These are phyloP conservation scores for Heliocidaris erythrogramma DNA, from an alignment of 35 echinoderm and acorn worm genomes.

Conservation along the genomic window DNA sequence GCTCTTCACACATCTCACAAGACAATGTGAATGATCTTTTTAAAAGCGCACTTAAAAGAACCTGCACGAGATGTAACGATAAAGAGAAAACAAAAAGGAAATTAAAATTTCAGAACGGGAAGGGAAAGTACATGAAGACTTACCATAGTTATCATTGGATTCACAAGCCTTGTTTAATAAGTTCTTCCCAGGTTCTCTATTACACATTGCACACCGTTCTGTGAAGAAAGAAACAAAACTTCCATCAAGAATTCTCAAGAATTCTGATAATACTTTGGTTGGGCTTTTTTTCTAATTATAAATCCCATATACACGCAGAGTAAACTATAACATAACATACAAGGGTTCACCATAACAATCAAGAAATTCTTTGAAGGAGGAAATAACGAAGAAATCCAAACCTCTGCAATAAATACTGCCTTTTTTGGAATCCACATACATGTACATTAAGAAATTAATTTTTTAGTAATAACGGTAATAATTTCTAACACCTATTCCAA, in stretches of 20 bases:
- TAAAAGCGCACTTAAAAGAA: neutral
- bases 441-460: too few species aligned
- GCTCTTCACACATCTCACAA: neutral
- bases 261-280: neutral
- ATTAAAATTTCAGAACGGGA: neutral
- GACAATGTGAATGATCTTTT: neutral
- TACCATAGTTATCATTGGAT: constrained; percentile 8
- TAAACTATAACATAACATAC: neutral
- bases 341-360: neutral
- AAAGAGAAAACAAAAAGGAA: neutral
- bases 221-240: neutral
- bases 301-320: neutral
- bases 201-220: constrained; percentile 20
- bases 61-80: too few species aligned
- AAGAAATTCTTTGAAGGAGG: neutral
- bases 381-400: too few species aligned
- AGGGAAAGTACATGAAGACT: neutral
- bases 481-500: too few species aligned
- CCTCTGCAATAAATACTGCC: too few species aligned
- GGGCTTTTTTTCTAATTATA: neutral
- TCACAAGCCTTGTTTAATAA: neutral
- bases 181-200: neutral
- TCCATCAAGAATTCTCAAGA: neutral
- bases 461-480: too few species aligned
- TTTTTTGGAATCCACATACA: too few species aligned